Evolutionary conservation across 2,797 vertebrate species (phyloP).

Genomic region (Pangasius mekongensis): DNA sequence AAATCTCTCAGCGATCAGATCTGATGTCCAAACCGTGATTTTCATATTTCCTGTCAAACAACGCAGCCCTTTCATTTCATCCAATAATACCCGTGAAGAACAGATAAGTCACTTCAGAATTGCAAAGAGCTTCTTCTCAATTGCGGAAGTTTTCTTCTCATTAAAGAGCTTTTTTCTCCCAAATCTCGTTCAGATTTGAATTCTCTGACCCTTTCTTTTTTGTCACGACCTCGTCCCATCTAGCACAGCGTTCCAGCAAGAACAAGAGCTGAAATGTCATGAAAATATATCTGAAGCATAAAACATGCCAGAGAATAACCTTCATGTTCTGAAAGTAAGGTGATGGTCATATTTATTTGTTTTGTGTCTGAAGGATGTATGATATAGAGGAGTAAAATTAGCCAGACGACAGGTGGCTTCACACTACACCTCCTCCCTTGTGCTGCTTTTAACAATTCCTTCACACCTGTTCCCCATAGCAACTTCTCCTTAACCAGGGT

Average conservation of each 20-base stretch:
- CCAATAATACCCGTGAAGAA: slow-evolving; percentile 19
- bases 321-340: slow-evolving; percentile 27
- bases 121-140: background rate
- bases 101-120: background rate
- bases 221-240: slow-evolving; percentile 28
- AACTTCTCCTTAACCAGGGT: slow-evolving; percentile 10
- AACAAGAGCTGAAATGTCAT: background rate
- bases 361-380: slow-evolving; percentile 12
- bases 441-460: slow-evolving; percentile 9
- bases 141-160: background rate
- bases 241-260: background rate
- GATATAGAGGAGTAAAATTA: background rate
- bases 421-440: background rate
- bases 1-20: slow-evolving; percentile 53
- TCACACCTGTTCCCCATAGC: slow-evolving; percentile 4
- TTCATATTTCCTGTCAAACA: slow-evolving; percentile 51
- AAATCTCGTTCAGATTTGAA: background rate
- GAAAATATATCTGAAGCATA: slow-evolving; percentile 32
- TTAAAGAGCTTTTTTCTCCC: background rate
- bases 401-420: slow-evolving; percentile 28
- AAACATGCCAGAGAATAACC: slow-evolving; percentile 37
- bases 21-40: slow-evolving; percentile 53
- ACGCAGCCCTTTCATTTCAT: slow-evolving; percentile 13
- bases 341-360: background rate
- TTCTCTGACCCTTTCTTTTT: background rate